Conservation (phyloP, 2,888 invertebrate genomes). For the Drosophila mimica region DNA sequence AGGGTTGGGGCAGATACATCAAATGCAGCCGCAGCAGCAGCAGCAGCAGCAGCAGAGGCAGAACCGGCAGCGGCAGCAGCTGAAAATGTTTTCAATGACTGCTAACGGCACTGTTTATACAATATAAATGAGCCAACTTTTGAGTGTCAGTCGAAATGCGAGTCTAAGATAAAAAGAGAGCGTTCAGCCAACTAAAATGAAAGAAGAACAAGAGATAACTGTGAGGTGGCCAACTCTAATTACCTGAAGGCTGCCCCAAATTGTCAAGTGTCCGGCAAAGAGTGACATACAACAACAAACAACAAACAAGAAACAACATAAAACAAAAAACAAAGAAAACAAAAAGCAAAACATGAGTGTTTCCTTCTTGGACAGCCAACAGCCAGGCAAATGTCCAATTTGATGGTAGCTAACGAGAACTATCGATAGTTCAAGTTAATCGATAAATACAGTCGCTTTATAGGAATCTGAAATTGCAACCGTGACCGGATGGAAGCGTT, state of each 20-base stretch:
- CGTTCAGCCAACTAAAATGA: background rate
- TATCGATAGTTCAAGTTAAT: slow-evolving; percentile 16
- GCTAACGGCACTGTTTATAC: slow-evolving; percentile 69
- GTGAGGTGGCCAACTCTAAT: slow-evolving; percentile 49
- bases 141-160: slow-evolving; percentile 43
- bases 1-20: background rate
- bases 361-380: slow-evolving; percentile 33
- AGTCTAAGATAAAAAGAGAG: slow-evolving; percentile 38
- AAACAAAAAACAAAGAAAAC: background rate
- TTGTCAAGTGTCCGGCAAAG: slow-evolving; percentile 11
- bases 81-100: slow-evolving; percentile 53
- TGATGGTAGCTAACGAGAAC: background rate
- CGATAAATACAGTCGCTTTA: background rate
- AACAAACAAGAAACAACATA: background rate
- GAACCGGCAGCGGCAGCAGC: slow-evolving; percentile 15
- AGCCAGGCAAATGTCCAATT: slow-evolving; percentile 41
- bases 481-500: background rate
- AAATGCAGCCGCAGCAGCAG: background rate
- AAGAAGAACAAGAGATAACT: background rate
- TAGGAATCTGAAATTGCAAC: background rate
- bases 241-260: slow-evolving; percentile 28
- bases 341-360: background rate
- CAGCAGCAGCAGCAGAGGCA: background rate
- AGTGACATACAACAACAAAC: background rate
- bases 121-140: slow-evolving; percentile 74